These are phyloP conservation scores for Oscheius sp. DNA, from an alignment of 2,888 invertebrate genomes.

Conservation along the genomic window DNA sequence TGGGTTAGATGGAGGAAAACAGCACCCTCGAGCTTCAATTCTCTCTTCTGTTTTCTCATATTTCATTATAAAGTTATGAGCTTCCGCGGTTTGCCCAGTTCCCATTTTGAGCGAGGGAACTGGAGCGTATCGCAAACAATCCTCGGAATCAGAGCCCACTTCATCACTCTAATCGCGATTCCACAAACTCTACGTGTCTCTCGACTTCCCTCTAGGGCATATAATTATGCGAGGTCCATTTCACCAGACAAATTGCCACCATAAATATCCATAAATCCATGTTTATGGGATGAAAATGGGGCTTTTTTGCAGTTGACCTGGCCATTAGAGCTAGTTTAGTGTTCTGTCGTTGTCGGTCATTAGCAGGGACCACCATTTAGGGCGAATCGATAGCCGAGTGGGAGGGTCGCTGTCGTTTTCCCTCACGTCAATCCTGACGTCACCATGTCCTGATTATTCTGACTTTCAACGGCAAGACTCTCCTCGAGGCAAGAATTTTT, in stretches of 20 bases:
- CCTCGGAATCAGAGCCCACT: neutral
- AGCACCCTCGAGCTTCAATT: neutral
- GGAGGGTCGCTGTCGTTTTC: conserved; percentile 25
- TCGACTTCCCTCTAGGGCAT: neutral
- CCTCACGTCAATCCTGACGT: conserved; percentile 28
- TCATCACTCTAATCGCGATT: neutral
- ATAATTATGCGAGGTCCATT: neutral
- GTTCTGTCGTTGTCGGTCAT: conserved; percentile 14
- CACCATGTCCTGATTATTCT: conserved; percentile 23
- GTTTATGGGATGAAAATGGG: too few relatives aligned
- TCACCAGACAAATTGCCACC: neutral
- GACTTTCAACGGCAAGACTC: conserved; percentile 11
- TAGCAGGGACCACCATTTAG: conserved; percentile 24
- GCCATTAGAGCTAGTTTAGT: too few relatives aligned
- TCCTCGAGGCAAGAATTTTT: neutral
- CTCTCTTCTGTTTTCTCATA: neutral
- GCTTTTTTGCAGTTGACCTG: neutral
- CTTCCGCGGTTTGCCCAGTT: too few relatives aligned
- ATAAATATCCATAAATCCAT: neutral
- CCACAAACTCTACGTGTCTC: neutral
- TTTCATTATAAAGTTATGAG: too few relatives aligned
- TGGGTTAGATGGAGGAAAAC: too few relatives aligned
- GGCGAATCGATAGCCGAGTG: conserved; percentile 22
- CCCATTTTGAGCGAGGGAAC: neutral
- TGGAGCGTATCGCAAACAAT: conserved; percentile 3